phyloP scores from a whole-genome alignment of 92 coral and sea anemone genomes.

The Bergia puertoricense region DNA sequence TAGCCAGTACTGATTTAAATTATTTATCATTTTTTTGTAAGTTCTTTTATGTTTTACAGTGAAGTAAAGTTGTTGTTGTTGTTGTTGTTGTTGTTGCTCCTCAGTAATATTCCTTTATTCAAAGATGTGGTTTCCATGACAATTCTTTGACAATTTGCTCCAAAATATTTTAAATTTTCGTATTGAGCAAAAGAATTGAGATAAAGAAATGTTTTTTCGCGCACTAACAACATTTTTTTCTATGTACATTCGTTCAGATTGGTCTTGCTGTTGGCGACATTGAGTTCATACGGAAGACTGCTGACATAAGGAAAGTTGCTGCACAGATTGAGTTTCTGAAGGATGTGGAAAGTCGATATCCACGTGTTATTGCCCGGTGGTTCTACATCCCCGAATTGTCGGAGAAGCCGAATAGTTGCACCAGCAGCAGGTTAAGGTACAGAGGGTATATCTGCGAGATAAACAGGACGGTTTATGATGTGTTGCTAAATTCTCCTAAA shows the following conservation, averaged over 20 bases:
- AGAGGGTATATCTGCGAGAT: not conserved
- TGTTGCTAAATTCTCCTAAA: no score
- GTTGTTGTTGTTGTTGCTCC: no score
- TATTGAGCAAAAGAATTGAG: no score
- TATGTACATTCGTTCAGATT: constrained; percentile 36
- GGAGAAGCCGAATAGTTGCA: not conserved
- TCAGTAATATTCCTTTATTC: no score
- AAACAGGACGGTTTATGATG: not conserved
- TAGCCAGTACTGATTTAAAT: no score
- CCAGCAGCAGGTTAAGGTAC: not conserved
- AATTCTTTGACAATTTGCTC: no score
- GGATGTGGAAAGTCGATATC: constrained; percentile 55
- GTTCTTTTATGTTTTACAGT: no score
- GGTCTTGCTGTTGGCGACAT: constrained; percentile 84
- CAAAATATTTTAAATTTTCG: no score
- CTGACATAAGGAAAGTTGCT: constrained; percentile 53
- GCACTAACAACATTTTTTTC: not conserved
- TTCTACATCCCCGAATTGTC: not conserved
- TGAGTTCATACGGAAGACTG: constrained; percentile 69
- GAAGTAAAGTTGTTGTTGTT: no score
- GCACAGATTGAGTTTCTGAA: constrained; percentile 59
- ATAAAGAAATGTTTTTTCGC: not conserved
- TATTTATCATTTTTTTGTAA: no score
- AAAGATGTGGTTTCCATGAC: no score
- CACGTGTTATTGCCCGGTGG: constrained; percentile 16